Evolutionary conservation across 2,888 invertebrate species (phyloP).

Genomic region (Caenorhabditis sp.): DNA sequence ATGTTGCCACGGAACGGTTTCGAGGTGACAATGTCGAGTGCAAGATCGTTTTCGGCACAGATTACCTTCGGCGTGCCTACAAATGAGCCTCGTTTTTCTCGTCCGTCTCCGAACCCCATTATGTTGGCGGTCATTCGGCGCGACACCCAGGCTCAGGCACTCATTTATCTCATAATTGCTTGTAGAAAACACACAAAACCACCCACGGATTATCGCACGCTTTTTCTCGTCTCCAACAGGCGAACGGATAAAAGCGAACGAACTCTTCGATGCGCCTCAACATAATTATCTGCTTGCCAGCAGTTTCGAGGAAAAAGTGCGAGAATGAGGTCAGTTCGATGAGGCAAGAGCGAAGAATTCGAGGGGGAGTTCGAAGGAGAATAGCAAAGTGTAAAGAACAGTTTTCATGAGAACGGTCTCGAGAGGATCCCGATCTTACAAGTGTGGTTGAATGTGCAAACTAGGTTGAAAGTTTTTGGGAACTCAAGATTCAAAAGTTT

Average conservation of each 20-base stretch:
- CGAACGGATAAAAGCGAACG: constrained; percentile 1
- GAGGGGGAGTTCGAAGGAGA: not conserved
- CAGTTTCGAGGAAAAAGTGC: not conserved
- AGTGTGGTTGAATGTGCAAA: too few species aligned
- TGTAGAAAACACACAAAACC: not conserved
- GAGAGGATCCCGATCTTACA: too few species aligned
- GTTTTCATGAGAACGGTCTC: too few species aligned
- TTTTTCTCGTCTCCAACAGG: not conserved
- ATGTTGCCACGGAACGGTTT: constrained; percentile 77
- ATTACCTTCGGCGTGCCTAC: constrained; percentile 76
- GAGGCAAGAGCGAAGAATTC: not conserved
- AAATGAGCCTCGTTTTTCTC: constrained; percentile 3
- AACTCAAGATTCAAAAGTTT: too few species aligned
- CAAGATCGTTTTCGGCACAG: constrained; percentile 77
- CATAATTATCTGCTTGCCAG: constrained; percentile 20
- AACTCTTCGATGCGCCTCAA: constrained; percentile 2
- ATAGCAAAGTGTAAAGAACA: not conserved
- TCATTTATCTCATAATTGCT: constrained; percentile 17
- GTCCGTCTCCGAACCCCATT: not conserved
- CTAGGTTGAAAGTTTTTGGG: too few species aligned
- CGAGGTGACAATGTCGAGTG: constrained; percentile 76
- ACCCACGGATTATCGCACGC: constrained; percentile 16
- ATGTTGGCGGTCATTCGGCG: constrained; percentile 1
- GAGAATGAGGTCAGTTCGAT: constrained; percentile 22
- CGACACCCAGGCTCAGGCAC: constrained; percentile 4